Conservation (phyloP, 1,140 invertebrate genomes). For the Aphelenchoides fujianensis region DNA sequence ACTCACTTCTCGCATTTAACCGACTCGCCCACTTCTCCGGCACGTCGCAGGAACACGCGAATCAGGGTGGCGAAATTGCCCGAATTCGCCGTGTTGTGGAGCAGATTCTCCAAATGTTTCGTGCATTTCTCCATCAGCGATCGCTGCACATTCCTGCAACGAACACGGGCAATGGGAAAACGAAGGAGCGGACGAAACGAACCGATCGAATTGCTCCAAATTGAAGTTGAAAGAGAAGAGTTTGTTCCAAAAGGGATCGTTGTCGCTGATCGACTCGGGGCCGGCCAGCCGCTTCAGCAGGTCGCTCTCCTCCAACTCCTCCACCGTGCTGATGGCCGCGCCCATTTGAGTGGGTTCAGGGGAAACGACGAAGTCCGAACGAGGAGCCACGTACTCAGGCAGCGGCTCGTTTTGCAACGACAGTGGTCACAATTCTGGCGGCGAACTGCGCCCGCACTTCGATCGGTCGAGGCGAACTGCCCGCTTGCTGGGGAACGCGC, state of each 20-base stretch:
- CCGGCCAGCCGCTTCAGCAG: conserved; percentile 76
- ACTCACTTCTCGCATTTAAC: conserved; percentile 80
- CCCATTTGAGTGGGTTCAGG: conserved; percentile 79
- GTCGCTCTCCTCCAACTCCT: conserved; percentile 78
- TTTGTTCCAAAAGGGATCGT: conserved; percentile 89
- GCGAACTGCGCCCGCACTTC: not conserved
- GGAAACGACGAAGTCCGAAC: not conserved
- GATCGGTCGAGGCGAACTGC: not conserved
- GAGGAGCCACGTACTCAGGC: not conserved
- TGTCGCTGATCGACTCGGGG: conserved; percentile 74
- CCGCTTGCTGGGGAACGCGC: not conserved
- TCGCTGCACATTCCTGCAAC: conserved; percentile 73
- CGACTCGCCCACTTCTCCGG: conserved; percentile 75
- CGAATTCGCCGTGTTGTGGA: conserved; percentile 76
- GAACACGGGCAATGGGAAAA: conserved; percentile 26
- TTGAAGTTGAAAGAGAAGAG: conserved; percentile 84
- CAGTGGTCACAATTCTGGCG: conserved; percentile 6
- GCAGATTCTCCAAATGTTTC: conserved; percentile 71
- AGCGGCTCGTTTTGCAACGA: conserved; percentile 1
- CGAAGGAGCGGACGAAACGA: conserved; percentile 2
- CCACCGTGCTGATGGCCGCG: conserved; percentile 75
- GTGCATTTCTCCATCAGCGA: conserved; percentile 76
- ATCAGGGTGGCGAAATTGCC: conserved; percentile 83
- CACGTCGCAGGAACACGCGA: conserved; percentile 75
- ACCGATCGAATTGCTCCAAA: conserved; percentile 51